Evolutionary conservation across 2,797 vertebrate genomes (phyloP).

Genomic region (Cynodonichthys magdalenae): DNA sequence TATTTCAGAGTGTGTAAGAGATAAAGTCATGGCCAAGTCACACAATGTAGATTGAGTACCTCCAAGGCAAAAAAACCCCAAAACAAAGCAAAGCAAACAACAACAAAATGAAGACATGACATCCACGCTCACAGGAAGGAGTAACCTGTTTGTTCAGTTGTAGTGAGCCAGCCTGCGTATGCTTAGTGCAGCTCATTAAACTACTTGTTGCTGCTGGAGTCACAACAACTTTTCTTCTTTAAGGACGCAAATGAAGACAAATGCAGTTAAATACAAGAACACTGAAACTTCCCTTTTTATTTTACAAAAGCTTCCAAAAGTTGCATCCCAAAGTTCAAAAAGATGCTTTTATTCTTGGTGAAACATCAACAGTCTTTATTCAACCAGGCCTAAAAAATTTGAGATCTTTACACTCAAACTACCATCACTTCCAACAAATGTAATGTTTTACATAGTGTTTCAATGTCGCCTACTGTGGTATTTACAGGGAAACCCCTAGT

Average conservation of each 20-base stretch:
- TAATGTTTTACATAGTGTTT: no score
- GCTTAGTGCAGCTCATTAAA: conserved; percentile 59
- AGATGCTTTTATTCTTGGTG: no score
- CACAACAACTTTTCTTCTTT: conserved; percentile 27
- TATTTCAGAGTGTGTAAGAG: conserved; percentile 9
- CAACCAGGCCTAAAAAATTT: no score
- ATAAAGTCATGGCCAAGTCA: conserved; percentile 10
- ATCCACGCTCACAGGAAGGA: conserved; percentile 27
- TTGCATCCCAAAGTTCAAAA: no score
- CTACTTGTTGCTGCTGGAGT: conserved; percentile 38
- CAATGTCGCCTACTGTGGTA: no score
- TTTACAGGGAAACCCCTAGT: no score
- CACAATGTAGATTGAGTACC: neutral
- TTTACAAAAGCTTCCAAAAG: no score
- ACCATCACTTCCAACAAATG: no score
- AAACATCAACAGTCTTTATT: no score
- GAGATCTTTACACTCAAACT: no score
- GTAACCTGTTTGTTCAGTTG: conserved; percentile 40
- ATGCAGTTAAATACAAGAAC: neutral
- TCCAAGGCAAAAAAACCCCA: neutral
- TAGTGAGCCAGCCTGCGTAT: conserved; percentile 34
- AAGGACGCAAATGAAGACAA: conserved; percentile 13
- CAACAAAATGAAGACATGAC: neutral
- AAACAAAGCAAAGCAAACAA: neutral
- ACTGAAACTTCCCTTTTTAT: no score